These are phyloP conservation scores for Poliocrania exsul DNA, from an alignment of 2,797 vertebrate species.

Conservation along the genomic window DNA sequence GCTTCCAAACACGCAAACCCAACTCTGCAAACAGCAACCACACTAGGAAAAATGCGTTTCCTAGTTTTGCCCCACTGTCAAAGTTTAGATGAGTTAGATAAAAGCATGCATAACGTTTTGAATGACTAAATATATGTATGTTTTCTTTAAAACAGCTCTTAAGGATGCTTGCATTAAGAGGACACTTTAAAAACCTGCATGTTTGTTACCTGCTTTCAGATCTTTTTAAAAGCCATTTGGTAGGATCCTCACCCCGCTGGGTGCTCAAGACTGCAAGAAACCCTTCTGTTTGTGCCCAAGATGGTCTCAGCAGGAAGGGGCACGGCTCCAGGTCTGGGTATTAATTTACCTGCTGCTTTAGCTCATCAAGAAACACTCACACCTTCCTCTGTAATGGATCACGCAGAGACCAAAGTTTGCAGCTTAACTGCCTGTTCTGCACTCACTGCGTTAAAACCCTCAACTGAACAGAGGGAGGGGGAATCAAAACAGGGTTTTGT, in stretches of 20 bases:
- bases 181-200: neutral
- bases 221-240: constrained; percentile 2
- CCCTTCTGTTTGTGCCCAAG: constrained; percentile 16
- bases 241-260: neutral
- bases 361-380: constrained; percentile 30
- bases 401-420: neutral
- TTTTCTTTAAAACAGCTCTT: neutral
- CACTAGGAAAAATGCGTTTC: constrained; percentile 26
- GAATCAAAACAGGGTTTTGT: neutral
- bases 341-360: constrained; percentile 40
- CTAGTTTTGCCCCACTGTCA: neutral
- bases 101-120: neutral
- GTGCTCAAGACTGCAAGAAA: neutral
- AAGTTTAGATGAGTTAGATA: constrained; percentile 32
- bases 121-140: neutral
- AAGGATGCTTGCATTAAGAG: neutral
- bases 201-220: neutral
- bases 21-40: constrained; percentile 8
- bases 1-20: constrained; percentile 48
- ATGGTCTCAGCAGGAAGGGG: constrained; percentile 12
- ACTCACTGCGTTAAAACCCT: fast-evolving
- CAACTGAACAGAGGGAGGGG: neutral
- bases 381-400: constrained; percentile 33
- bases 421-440: neutral
- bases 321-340: neutral